phyloP scores from a whole-genome alignment of 2,888 invertebrate species.

The Hyppa rectilinea region DNA sequence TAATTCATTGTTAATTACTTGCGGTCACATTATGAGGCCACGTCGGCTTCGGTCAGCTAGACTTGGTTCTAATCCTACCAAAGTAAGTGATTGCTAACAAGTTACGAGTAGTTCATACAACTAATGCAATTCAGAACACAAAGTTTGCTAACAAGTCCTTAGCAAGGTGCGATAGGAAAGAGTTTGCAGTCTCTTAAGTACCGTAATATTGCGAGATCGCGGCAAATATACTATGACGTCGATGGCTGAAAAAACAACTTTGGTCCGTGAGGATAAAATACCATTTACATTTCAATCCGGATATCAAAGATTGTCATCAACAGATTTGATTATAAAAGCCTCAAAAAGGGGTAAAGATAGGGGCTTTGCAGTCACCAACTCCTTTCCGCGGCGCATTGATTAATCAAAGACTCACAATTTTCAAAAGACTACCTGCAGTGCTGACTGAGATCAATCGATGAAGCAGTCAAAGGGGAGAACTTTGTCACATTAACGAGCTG shows the following conservation, averaged over 20 bases:
- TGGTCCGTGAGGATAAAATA: neutral
- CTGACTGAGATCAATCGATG: conserved; percentile 18
- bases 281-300: too few species aligned
- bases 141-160: conserved; percentile 43
- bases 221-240: conserved; percentile 14
- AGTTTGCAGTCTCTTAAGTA: conserved; percentile 34
- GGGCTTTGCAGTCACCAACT: neutral
- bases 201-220: conserved; percentile 12
- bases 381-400: conserved; percentile 27
- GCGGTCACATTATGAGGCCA: conserved; percentile 29
- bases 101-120: conserved; percentile 46
- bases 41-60: conserved; percentile 5
- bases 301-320: conserved; percentile 4
- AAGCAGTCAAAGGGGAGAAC: conserved; percentile 23
- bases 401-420: conserved; percentile 43
- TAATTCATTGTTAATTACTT: conserved; percentile 55
- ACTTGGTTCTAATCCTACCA: conserved; percentile 40
- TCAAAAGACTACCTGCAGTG: conserved; percentile 25
- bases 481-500: conserved; percentile 24
- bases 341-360: conserved; percentile 5
- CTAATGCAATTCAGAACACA: conserved; percentile 44
- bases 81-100: conserved; percentile 48
- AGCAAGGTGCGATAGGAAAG: conserved; percentile 37
- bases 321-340: neutral
- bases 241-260: conserved; percentile 14